Conservation (phyloP, 2,113 vertebrate species). For the Melozone crissalis region DNA sequence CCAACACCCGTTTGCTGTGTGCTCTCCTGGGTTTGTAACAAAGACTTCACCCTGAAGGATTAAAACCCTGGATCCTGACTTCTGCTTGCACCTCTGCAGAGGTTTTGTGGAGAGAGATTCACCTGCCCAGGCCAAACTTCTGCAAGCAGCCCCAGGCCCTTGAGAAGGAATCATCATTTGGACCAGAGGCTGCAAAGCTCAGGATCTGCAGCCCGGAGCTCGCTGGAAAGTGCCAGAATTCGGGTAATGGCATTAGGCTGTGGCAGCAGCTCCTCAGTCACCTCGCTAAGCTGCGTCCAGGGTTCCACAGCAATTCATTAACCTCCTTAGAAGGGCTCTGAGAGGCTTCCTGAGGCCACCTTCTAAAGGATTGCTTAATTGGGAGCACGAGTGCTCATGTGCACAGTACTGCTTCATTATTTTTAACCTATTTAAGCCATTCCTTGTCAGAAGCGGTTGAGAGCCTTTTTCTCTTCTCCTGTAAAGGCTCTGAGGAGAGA, state of each 20-base stretch:
- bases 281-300: background rate
- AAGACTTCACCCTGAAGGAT: background rate
- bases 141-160: background rate
- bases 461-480: background rate
- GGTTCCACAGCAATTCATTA: background rate
- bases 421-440: slow-evolving; percentile 31
- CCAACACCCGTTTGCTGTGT: background rate
- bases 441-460: background rate
- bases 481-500: background rate
- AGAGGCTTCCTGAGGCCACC: background rate
- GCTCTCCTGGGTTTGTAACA: background rate
- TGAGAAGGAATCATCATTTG: background rate
- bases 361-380: background rate
- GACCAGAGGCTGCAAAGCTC: background rate
- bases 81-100: background rate
- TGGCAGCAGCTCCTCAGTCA: background rate
- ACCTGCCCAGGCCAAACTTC: background rate
- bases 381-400: background rate
- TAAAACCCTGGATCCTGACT: background rate
- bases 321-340: background rate
- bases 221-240: background rate
- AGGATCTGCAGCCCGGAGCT: background rate
- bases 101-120: background rate
- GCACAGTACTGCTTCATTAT: background rate
- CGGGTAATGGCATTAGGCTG: background rate